Evolutionary conservation across 2,888 invertebrate species (phyloP), one percentile per base, ranked within the genome.

Genomic region (Protodeltote pygarga): DNA sequence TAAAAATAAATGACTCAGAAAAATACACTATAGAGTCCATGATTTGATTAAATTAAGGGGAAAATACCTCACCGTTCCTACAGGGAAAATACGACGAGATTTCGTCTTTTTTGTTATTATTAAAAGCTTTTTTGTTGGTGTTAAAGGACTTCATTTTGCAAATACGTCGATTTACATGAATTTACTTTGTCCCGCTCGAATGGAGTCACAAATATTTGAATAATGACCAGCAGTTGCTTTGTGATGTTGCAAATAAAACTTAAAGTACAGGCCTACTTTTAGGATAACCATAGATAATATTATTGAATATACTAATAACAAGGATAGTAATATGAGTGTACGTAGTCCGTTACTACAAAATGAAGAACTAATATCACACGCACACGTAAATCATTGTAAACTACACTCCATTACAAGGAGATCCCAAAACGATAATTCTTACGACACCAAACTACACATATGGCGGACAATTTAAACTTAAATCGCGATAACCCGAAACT

Each of bases 41-140:
- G 81, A 87, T 87, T 89, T 87, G 84, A 89, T 89, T 86, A 88
- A 87, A 87, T 88, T 80, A 84, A 77, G 78, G 82, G 86, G 85
- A 83, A 89, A 89, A 87, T 84, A 87, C 82, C 84, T 82, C 77
- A 65, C 71, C 62, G 73, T 61, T 55, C 63, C 66, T 55, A 49
- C 45, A 53, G 61, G 66, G 65, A 52, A 54, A 59, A 55, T 64
- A 65, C 66, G 65, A 49, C 35, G 70, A 63, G 58, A 50, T 61
- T 64, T 62, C 65, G 46, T 25, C 55, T 55, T 53, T 73, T 73
- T 69, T 70, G 71, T 79, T 84, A 77, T 85, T 87, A 87, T 86
- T 83, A 85, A 83, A 83, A 85, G 83, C 79, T 79, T 84, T 81
- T 81, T 80, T 70, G 76, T 71, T 73, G 75, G 46, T 57, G 66